Conservation (phyloP, 2,888 invertebrate genomes). For the Drosophila histrio region DNA sequence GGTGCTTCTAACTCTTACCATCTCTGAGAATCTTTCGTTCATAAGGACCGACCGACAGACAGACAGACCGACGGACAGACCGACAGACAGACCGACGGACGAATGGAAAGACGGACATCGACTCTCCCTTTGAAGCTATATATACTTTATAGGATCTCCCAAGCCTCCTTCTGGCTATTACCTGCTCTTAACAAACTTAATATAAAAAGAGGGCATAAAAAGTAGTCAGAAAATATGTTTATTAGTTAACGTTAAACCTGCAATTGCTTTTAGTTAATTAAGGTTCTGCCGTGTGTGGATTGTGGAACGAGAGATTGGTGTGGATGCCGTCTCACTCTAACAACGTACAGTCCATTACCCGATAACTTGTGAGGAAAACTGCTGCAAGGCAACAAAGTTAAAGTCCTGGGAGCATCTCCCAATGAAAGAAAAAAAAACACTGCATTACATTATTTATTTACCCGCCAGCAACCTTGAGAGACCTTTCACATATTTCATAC, state of each 20-base stretch:
- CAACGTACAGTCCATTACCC: constrained; percentile 12
- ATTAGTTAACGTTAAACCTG: constrained; percentile 5
- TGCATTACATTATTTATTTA: constrained; percentile 54
- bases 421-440: constrained; percentile 4
- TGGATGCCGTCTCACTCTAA: not conserved
- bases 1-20: too few species aligned
- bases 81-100: too few species aligned
- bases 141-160: too few species aligned
- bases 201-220: too few species aligned
- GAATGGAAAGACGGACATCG: too few species aligned
- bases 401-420: not conserved
- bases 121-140: too few species aligned
- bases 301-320: not conserved
- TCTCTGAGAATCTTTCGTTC: too few species aligned
- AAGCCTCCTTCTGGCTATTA: too few species aligned
- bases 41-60: too few species aligned
- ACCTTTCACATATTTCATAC: not conserved
- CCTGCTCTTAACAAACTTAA: too few species aligned
- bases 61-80: too few species aligned
- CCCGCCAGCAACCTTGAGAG: constrained; percentile 26
- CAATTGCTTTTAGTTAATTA: constrained; percentile 26
- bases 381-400: not conserved
- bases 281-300: not conserved
- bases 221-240: constrained; percentile 8
- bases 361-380: constrained; percentile 1